Evolutionary conservation across 2,113 vertebrate species (phyloP).

Genomic region (Hemibagrus wyckioides): DNA sequence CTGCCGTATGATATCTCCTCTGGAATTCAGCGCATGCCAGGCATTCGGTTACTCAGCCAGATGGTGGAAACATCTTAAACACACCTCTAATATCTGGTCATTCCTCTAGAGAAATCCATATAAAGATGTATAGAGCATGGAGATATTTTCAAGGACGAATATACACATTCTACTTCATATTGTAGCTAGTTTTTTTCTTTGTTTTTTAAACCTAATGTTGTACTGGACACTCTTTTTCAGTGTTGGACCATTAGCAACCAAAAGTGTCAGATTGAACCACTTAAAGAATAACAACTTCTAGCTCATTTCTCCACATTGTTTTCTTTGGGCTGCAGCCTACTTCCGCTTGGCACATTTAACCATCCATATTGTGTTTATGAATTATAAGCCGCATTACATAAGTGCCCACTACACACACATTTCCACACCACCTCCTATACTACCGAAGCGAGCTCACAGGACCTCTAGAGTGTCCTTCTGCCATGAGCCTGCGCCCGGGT

Average conservation of each 20-base stretch:
- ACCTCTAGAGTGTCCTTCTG: constrained; percentile 57
- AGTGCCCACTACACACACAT: constrained; percentile 61
- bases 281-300: constrained; percentile 2
- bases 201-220: too few species aligned
- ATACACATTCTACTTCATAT: background rate
- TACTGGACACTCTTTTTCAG: too few species aligned
- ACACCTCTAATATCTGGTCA: constrained; percentile 30
- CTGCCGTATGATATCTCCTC: constrained; percentile 52
- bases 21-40: constrained; percentile 61
- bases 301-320: constrained; percentile 10
- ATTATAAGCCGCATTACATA: constrained; percentile 71
- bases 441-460: constrained; percentile 61
- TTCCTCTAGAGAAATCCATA: background rate
- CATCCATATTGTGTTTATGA: constrained; percentile 69
- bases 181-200: background rate
- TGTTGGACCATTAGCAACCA: background rate
- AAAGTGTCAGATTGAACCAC: too few species aligned
- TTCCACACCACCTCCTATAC: constrained; percentile 65
- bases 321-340: constrained; percentile 57
- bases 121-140: background rate
- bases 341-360: constrained; percentile 59
- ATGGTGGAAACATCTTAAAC: constrained; percentile 66
- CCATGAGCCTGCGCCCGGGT: constrained; percentile 63
- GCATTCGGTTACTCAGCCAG: constrained; percentile 70
- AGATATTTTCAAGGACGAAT: background rate